These are phyloP conservation scores for Lymantria dispar DNA, from an alignment of 2,888 invertebrate genomes.

Conservation along the genomic window DNA sequence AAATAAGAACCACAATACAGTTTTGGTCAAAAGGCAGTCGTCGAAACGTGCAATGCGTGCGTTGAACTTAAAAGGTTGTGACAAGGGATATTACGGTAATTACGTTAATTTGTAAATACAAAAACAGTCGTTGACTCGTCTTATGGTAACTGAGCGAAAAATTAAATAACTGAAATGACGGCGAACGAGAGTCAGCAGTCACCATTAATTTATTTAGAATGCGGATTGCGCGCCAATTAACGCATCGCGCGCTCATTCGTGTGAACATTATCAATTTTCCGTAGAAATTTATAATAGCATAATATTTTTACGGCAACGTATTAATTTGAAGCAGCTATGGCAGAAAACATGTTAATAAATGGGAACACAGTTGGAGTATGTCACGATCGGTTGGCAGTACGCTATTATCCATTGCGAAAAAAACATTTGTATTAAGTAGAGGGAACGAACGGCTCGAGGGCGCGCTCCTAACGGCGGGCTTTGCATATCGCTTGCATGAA, in stretches of 20 bases:
- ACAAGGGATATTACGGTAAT: conserved; percentile 74
- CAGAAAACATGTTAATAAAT: conserved; percentile 30
- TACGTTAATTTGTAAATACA: conserved; percentile 78
- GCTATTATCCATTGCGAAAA: conserved; percentile 35
- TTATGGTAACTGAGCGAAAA: conserved; percentile 55
- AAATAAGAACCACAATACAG: conserved; percentile 53
- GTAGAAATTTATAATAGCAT: conserved; percentile 47
- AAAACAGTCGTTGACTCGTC: conserved; percentile 59
- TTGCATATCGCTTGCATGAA: conserved; percentile 67
- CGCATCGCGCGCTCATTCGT: conserved; percentile 35
- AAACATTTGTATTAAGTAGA: conserved; percentile 36
- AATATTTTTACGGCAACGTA: conserved; percentile 41
- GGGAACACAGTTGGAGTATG: conserved; percentile 4
- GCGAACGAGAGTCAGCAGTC: conserved; percentile 22
- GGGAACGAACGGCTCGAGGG: conserved; percentile 29
- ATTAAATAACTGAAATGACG: conserved; percentile 51
- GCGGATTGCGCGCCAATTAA: conserved; percentile 50
- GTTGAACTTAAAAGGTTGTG: conserved; percentile 79
- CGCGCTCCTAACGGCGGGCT: conserved; percentile 50
- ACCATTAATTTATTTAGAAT: conserved; percentile 45
- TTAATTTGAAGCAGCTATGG: conserved; percentile 34
- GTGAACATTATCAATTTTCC: conserved; percentile 54
- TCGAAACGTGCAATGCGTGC: conserved; percentile 57
- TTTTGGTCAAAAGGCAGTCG: conserved; percentile 31
- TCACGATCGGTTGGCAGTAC: conserved; percentile 4